These are phyloP conservation scores for Cryptophagus acutangulus DNA, from an alignment of 2,888 invertebrate species.

Conservation along the genomic window DNA sequence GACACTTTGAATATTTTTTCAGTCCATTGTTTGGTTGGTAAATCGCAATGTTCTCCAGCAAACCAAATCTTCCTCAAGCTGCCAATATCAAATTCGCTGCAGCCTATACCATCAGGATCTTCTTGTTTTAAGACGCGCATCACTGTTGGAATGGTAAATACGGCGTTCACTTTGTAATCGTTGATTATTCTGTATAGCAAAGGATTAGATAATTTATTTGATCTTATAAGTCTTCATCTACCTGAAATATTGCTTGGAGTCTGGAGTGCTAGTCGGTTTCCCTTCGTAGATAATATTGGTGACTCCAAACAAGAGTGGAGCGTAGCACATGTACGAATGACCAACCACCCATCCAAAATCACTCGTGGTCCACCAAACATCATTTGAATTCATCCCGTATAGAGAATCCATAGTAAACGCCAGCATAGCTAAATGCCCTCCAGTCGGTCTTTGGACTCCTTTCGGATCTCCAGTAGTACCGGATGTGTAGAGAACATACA, in stretches of 20 bases:
- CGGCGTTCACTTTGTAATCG: constrained; percentile 76
- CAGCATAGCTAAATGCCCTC: constrained; percentile 79
- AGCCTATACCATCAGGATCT: constrained; percentile 67
- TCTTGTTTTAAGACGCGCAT: constrained; percentile 78
- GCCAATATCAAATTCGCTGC: constrained; percentile 64
- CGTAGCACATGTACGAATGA: constrained; percentile 92
- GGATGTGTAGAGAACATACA: constrained; percentile 90
- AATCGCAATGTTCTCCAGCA: constrained; percentile 91
- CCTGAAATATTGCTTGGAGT: constrained; percentile 88
- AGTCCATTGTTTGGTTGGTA: constrained; percentile 79
- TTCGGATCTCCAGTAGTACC: constrained; percentile 76
- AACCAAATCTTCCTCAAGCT: constrained; percentile 71
- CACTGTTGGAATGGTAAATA: constrained; percentile 90
- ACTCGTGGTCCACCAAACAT: constrained; percentile 90
- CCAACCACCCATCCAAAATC: constrained; percentile 92
- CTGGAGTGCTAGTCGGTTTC: constrained; percentile 91
- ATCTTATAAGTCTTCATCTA: no score
- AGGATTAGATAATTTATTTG: no score
- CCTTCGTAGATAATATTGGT: constrained; percentile 87
- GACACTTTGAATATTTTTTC: constrained; percentile 67
- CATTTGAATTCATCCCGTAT: constrained; percentile 72
- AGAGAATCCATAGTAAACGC: constrained; percentile 80
- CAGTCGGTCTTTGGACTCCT: constrained; percentile 83
- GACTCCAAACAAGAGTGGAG: constrained; percentile 74
- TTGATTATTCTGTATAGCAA: constrained; percentile 86